These are phyloP conservation scores for Melanostigma gelatinosum DNA, from an alignment of 2,113 vertebrate species.

Conservation along the genomic window DNA sequence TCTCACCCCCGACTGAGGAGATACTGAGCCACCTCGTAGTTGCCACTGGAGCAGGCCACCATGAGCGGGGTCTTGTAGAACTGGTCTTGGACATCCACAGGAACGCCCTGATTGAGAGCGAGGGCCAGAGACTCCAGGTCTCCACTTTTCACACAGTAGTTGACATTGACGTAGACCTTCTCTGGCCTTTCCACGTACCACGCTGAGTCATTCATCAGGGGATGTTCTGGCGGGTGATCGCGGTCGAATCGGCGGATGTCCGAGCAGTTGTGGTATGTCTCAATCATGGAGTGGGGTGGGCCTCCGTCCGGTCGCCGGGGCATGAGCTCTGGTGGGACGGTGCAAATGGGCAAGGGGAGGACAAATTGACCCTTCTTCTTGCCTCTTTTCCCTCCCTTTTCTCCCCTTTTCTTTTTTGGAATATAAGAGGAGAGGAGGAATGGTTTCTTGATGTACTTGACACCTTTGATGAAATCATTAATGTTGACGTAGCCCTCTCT, in stretches of 20 bases:
- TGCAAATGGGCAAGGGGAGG: slow-evolving; percentile 87
- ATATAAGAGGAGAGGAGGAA: slow-evolving; percentile 84
- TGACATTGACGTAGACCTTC: slow-evolving; percentile 84
- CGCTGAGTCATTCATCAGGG: slow-evolving; percentile 88
- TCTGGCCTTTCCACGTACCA: slow-evolving; percentile 89
- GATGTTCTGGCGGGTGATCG: slow-evolving; percentile 85
- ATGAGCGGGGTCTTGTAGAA: slow-evolving; percentile 95
- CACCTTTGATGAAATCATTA: slow-evolving; percentile 90
- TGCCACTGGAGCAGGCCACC: slow-evolving; percentile 88
- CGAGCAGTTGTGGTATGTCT: slow-evolving; percentile 77
- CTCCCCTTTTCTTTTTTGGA: slow-evolving; percentile 85
- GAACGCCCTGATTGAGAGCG: slow-evolving; percentile 87
- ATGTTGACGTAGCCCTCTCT: slow-evolving; percentile 75
- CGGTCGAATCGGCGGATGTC: slow-evolving; percentile 78
- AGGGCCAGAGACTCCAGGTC: slow-evolving; percentile 89
- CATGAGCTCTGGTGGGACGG: slow-evolving; percentile 73
- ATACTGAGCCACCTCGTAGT: slow-evolving; percentile 84
- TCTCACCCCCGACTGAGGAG: slow-evolving; percentile 89
- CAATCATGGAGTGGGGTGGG: slow-evolving; percentile 88
- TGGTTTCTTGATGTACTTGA: slow-evolving; percentile 86
- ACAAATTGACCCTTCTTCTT: slow-evolving; percentile 80
- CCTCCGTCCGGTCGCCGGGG: slow-evolving; percentile 81
- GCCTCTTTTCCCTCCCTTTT: slow-evolving; percentile 74
- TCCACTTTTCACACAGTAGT: slow-evolving; percentile 85
- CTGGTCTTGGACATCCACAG: slow-evolving; percentile 88